These are phyloP conservation scores for Taeniopygia guttata DNA, from an alignment of 2,797 vertebrate species.

Conservation along the genomic window DNA sequence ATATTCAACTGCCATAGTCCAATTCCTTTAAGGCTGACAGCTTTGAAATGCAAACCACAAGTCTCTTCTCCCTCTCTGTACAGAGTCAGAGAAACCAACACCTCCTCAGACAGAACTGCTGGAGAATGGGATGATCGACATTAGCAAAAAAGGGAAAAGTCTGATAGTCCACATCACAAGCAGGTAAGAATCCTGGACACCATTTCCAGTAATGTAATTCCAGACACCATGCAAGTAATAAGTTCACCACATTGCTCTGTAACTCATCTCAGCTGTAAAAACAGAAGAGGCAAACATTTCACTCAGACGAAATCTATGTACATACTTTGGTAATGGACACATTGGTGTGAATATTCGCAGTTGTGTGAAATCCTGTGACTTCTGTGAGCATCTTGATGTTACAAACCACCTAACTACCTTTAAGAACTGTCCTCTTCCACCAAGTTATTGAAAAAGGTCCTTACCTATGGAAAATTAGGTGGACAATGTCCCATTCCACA, in stretches of 20 bases:
- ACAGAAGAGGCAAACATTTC: not conserved
- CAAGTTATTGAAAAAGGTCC: not conserved
- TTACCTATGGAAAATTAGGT: not conserved
- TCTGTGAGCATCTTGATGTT: not conserved
- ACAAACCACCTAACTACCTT: not conserved
- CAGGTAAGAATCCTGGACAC: not conserved
- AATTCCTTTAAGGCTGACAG: not conserved
- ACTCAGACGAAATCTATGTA: not conserved
- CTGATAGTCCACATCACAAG: not conserved
- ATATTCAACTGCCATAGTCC: not conserved
- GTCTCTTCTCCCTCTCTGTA: not conserved
- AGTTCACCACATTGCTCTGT: not conserved
- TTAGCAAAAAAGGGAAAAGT: not conserved
- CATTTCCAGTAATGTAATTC: too few species aligned
- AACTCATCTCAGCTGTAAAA: not conserved
- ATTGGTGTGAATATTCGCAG: not conserved
- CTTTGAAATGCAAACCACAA: slow-evolving; percentile 12
- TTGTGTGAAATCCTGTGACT: not conserved
- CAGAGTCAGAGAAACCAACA: not conserved
- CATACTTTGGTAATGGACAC: not conserved
- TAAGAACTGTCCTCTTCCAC: not conserved
- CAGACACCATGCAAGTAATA: not conserved
- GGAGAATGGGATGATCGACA: not conserved
- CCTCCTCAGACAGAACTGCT: not conserved
- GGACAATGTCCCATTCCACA: not conserved